Base-by-base conservation (phyloP, 2,888 invertebrate genomes). In the Alsophila aescularia region DNA sequence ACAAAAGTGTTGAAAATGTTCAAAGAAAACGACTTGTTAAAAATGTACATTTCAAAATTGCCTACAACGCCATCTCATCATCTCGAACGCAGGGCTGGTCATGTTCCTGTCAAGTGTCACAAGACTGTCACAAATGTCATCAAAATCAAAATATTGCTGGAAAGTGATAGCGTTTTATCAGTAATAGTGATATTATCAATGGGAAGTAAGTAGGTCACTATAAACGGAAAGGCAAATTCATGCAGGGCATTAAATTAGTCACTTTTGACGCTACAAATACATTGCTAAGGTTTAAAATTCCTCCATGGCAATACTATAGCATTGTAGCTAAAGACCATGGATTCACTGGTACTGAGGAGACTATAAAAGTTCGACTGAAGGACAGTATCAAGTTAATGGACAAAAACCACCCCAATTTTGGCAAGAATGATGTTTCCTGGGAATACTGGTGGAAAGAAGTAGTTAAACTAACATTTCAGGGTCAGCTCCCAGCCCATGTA, bases 191-290 rank as follows among this genome's bases (percentile, higher is more conserved):
- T 18, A 18, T 24, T 8, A 24, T 7, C 18, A 18, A n/a, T n/a
- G n/a, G n/a, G n/a, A n/a, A n/a, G n/a, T n/a, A n/a, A n/a, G n/a
- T n/a, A n/a, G n/a, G n/a, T n/a, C n/a, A n/a, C n/a, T 21, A 6
- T 6, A 21, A 3, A 21, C 3, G 3, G 14, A 16, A 10, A 36
- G 16, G 10, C 7, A 18, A 32, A 10, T 5, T 16, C 60, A 69
- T 92, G 53, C 80, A 90, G 39, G 85, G 84, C 36, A 85, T 94
- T 27, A 92, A 93, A 60, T 79, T 96, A 68, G 93, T 98, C 45
- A 98, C 98, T 9, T 97, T 98, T 80, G 98, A 98, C 84, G 95
- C 96, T 48, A 98, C 97, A 10, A 96, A 96, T 67, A 98, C 98
- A 0, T 83, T 98, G 36, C 82, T 98, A 29, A 93, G 94, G 69